Conservation (phyloP, 1,140 invertebrate species). For the Drosophila neocordata region DNA sequence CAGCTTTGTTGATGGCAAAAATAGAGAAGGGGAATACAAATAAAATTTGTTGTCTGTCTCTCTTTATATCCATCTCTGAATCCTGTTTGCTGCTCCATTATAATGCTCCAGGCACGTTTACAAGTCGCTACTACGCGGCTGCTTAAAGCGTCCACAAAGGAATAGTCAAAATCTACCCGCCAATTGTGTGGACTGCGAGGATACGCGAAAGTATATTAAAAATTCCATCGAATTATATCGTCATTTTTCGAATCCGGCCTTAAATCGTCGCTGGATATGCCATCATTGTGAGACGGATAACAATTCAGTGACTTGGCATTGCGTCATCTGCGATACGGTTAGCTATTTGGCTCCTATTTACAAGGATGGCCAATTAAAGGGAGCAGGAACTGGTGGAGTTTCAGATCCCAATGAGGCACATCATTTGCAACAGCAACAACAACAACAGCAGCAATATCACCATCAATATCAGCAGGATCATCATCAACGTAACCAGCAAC, state of each 20-base stretch:
- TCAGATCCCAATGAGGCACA: constrained; percentile 24
- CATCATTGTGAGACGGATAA: constrained; percentile 73
- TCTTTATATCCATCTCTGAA: constrained; percentile 18
- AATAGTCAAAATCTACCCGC: constrained; percentile 73
- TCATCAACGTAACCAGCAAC: constrained; percentile 38
- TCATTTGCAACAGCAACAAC: constrained; percentile 21
- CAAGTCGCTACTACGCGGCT: constrained; percentile 78
- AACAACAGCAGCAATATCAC: constrained; percentile 31
- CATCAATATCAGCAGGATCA: constrained; percentile 34
- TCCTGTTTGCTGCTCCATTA: constrained; percentile 36
- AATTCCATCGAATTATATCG: constrained; percentile 77
- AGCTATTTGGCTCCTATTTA: constrained; percentile 82
- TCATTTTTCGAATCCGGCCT: constrained; percentile 79
- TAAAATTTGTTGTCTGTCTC: constrained; percentile 9
- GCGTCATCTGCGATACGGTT: constrained; percentile 80
- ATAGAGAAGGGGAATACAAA: constrained; percentile 6
- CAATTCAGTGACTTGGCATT: constrained; percentile 82
- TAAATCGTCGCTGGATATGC: constrained; percentile 79
- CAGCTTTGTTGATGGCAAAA: no score
- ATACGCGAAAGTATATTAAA: constrained; percentile 79
- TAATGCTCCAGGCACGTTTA: constrained; percentile 66
- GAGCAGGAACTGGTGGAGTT: constrained; percentile 22
- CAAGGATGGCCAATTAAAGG: constrained; percentile 58
- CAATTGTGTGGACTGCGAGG: constrained; percentile 79
- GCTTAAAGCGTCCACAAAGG: constrained; percentile 74